Evolutionary conservation across 2,797 vertebrate species (phyloP), one percentile per base, ranked within the genome.

Genomic region (Erpetoichthys calabaricus): DNA sequence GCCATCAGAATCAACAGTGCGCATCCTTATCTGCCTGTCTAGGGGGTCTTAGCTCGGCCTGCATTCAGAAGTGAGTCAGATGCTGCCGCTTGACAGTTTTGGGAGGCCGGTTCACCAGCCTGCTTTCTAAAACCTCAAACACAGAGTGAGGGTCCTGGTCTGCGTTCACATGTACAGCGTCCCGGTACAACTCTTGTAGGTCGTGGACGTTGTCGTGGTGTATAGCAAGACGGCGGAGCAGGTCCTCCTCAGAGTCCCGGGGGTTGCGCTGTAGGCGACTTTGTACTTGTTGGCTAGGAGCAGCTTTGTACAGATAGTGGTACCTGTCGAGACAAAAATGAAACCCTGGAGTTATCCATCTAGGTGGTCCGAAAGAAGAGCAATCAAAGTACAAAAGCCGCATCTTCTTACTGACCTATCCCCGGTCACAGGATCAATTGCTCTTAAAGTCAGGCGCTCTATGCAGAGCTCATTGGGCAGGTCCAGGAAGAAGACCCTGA

Each of bases 401-500:
- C 25, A 25, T 25, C 46, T 8, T 2, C 55, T 47, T 6, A 64
- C 86, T 68, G 60, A 94, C 93, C 90, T 90, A 66, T 91, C 79
- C 64, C 93, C 92, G 0, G 79, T 92, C 72, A 90, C 43, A 0
- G 90, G 91, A 63, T 97, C 94, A 0, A 63, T 73, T 7, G 80
- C 82, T 61, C 85, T 81, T 43, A 89, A 80, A 25, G 69, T 78
- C 67, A 91, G 67, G 8, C 91, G 84, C 70, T 95, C 88, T 4
- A 90, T 4, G 70, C 86, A 75, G 3, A 84, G 73, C 1, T 91
- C 89, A 1, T 85, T 72, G 0, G 85, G 78, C 63, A 90, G 66
- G 7, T 85, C 84, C 76, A 98, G 73, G 79, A 94, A 85, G 64
- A 91, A 94, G 4, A 97, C 83, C 70, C 92, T 98, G 58, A 58